Evolutionary conservation across 2,797 vertebrate species (phyloP).

Genomic region (Chelon auratus): DNA sequence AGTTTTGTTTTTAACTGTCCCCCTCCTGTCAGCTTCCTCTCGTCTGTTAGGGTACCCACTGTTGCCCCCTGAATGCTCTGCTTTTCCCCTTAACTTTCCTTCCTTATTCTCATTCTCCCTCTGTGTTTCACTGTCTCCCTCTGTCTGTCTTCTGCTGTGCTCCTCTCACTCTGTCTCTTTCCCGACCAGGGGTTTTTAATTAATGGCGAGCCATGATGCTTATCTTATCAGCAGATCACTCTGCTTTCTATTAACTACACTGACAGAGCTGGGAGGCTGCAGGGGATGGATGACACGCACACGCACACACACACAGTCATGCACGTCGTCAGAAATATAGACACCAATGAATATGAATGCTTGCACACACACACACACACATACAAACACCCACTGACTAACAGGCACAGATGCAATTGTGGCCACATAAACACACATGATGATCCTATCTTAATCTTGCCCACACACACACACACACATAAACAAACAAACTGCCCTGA

Average conservation of each 20-base stretch:
- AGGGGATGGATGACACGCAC: slow-evolving; percentile 54
- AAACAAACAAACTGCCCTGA: slow-evolving; percentile 67
- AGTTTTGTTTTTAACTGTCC: slow-evolving; percentile 10
- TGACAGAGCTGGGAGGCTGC: slow-evolving; percentile 69
- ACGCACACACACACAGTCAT: slow-evolving; percentile 7
- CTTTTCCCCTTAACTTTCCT: slow-evolving; percentile 18
- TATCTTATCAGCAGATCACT: slow-evolving; percentile 84
- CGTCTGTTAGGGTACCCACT: slow-evolving; percentile 8
- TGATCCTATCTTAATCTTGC: slow-evolving; percentile 70
- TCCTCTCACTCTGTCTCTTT: slow-evolving; percentile 49
- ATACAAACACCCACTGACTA: slow-evolving; percentile 31
- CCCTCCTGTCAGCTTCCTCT: slow-evolving; percentile 31
- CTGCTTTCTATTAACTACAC: slow-evolving; percentile 79
- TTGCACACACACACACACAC: slow-evolving; percentile 6
- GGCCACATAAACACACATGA: slow-evolving; percentile 60
- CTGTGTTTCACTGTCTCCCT: slow-evolving; percentile 29
- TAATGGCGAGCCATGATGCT: slow-evolving; percentile 81
- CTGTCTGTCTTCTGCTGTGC: slow-evolving; percentile 35
- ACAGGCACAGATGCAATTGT: slow-evolving; percentile 44
- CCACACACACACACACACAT: slow-evolving; percentile 16
- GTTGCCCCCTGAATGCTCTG: slow-evolving; percentile 20
- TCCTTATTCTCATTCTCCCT: slow-evolving; percentile 39
- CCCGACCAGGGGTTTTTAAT: slow-evolving; percentile 80
- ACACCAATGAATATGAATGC: slow-evolving; percentile 9
- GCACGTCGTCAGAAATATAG: slow-evolving; percentile 24